Evolutionary conservation across 2,797 vertebrate genomes (phyloP).

Genomic region (Heteromormyrus szaboi): DNA sequence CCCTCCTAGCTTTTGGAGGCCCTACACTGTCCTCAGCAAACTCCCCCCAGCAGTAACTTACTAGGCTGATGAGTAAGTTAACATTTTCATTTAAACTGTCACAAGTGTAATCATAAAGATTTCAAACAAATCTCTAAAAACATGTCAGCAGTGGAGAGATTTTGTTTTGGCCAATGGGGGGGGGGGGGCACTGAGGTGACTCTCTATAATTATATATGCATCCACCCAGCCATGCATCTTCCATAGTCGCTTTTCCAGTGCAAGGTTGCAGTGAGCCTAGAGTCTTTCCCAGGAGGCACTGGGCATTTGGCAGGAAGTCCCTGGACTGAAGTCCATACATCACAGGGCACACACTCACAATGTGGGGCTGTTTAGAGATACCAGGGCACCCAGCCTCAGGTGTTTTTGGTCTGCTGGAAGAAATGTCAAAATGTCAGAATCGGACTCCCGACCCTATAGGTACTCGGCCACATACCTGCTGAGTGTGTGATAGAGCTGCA

Average conservation of each 20-base stretch:
- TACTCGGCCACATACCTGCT: neutral
- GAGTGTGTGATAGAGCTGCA: neutral
- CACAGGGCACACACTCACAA: neutral
- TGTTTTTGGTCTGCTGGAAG: neutral
- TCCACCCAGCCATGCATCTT: neutral
- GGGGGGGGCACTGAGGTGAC: neutral
- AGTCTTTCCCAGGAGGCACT: neutral
- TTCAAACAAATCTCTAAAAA: neutral
- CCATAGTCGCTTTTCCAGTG: neutral
- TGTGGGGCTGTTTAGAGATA: neutral
- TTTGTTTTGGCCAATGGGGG: neutral
- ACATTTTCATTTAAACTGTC: neutral
- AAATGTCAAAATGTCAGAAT: neutral
- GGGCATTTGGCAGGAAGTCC: neutral
- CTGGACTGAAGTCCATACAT: neutral
- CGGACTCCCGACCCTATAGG: neutral
- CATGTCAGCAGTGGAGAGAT: neutral
- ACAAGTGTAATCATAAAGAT: neutral
- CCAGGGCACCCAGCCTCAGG: neutral
- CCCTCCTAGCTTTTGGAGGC: neutral
- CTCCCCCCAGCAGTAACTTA: neutral
- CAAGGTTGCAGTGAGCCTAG: neutral
- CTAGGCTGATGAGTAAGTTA: neutral
- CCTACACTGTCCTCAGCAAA: neutral
- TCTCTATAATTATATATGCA: neutral